A percentile compares a stretch with the other conserved stretches of the same genome.
Conservation (phyloP, 2,888 invertebrate genomes). For the Criorhina ranunculi region DNA sequence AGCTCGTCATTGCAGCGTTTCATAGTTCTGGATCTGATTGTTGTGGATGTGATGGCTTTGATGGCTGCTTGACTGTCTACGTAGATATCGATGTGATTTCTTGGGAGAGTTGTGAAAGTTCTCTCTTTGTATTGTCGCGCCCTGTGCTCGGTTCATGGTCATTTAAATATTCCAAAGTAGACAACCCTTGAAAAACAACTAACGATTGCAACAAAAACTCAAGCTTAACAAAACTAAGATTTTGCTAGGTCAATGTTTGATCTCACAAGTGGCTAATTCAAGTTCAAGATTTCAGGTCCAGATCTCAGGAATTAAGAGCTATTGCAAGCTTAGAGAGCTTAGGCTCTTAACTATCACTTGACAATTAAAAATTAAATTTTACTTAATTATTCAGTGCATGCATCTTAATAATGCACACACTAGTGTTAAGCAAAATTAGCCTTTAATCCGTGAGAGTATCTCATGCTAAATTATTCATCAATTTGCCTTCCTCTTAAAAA, state of each 20-base stretch:
- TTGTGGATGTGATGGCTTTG: too few relatives aligned
- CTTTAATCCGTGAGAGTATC: not conserved
- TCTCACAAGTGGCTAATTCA: slow-evolving; percentile 1
- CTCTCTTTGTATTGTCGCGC: too few relatives aligned
- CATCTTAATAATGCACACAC: not conserved
- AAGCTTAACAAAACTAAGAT: not conserved
- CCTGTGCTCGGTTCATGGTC: too few relatives aligned
- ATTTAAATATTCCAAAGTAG: not conserved
- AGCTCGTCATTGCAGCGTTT: too few relatives aligned
- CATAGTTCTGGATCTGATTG: too few relatives aligned
- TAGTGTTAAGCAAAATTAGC: slow-evolving; percentile 7
- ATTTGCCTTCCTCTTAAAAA: slow-evolving; percentile 13
- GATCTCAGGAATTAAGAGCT: too few relatives aligned
- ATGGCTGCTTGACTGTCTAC: too few relatives aligned
- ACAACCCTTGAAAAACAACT: not conserved
- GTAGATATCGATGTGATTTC: too few relatives aligned
- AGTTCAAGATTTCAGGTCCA: slow-evolving; percentile 1
- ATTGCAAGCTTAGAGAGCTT: not conserved
- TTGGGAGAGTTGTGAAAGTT: too few relatives aligned
- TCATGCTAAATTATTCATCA: slow-evolving; percentile 7
- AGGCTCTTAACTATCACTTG: not conserved
- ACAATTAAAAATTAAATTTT: not conserved
- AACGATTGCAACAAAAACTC: slow-evolving; percentile 9
- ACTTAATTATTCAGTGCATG: slow-evolving; percentile 1
- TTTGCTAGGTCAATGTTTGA: slow-evolving; percentile 5